Conservation (phyloP, 2,797 vertebrate species). For the Halcyon badia region DNA sequence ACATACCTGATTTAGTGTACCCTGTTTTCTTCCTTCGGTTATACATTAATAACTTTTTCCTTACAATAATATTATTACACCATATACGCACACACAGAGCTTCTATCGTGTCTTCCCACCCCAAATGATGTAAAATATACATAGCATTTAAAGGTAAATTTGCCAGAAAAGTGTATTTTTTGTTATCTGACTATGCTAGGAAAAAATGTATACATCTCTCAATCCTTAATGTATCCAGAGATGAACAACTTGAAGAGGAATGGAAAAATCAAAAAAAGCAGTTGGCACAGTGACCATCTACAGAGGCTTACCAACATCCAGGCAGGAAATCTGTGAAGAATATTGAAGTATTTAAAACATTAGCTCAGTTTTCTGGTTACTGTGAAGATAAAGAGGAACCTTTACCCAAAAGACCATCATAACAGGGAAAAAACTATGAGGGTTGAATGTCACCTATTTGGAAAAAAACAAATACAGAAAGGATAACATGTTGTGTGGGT, state of each 20-base stretch:
- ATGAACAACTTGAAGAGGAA: not conserved
- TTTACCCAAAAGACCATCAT: not conserved
- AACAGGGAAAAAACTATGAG: not conserved
- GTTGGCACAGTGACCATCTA: not conserved
- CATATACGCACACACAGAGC: not conserved
- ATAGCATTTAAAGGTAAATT: not conserved
- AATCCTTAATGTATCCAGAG: not conserved
- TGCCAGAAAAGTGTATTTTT: not conserved
- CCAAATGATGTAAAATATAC: not conserved
- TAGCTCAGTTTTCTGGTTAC: not conserved
- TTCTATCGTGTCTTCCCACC: not conserved
- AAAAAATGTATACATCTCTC: not conserved
- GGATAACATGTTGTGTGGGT: no score
- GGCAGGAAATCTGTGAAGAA: not conserved
- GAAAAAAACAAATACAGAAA: not conserved
- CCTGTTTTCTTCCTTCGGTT: not conserved
- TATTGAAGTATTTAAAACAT: not conserved
- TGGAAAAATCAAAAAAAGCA: accelerated
- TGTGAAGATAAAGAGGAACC: not conserved
- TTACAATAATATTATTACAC: not conserved
- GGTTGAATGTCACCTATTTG: not conserved
- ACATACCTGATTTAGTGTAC: not conserved
- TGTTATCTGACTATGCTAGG: not conserved
- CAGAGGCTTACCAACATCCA: not conserved
- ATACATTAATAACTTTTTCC: not conserved